A percentile compares a stretch with the other conserved stretches of the same genome.
These are phyloP conservation scores for Gandaritis pyraliata DNA, from an alignment of 2,888 invertebrate genomes.

Conservation along the genomic window DNA sequence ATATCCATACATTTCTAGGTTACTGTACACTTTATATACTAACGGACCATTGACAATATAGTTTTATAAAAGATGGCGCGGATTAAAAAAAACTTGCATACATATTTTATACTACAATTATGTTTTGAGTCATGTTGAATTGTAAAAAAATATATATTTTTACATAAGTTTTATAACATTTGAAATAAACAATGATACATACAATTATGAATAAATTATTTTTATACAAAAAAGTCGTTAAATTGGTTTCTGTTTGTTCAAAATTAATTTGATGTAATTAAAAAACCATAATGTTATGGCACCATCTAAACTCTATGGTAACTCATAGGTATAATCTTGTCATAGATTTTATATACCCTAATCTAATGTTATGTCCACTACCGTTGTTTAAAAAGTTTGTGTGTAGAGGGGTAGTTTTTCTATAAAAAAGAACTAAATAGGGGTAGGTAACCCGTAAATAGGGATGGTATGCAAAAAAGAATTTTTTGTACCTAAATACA, in stretches of 20 bases:
- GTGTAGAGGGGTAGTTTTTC: slow-evolving; percentile 22
- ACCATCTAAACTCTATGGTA: slow-evolving; percentile 81
- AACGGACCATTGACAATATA: slow-evolving; percentile 52
- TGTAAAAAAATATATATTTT: too few relatives aligned
- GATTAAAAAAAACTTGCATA: slow-evolving; percentile 14
- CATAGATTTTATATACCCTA: slow-evolving; percentile 52
- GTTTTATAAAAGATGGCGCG: slow-evolving; percentile 55
- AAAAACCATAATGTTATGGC: slow-evolving; percentile 70
- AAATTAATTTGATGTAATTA: slow-evolving; percentile 20
- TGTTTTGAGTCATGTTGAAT: too few relatives aligned
- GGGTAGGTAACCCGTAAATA: too few relatives aligned
- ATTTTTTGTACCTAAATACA: too few relatives aligned
- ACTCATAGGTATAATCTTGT: slow-evolving; percentile 71
- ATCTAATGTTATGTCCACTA: slow-evolving; percentile 54
- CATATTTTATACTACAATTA: not conserved
- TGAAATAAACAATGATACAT: slow-evolving; percentile 1
- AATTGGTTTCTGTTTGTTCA: slow-evolving; percentile 12
- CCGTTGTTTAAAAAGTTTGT: slow-evolving; percentile 43
- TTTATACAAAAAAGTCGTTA: not conserved
- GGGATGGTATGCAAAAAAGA: too few relatives aligned
- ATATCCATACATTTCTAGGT: slow-evolving; percentile 49
- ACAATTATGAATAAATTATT: too few relatives aligned
- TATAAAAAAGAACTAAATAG: not conserved
- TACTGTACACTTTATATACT: slow-evolving; percentile 51
- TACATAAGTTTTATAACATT: too few relatives aligned